Evolutionary conservation across 2,113 vertebrate species (phyloP), one percentile per base, ranked within the genome.

Genomic region (Brachirus orientalis): DNA sequence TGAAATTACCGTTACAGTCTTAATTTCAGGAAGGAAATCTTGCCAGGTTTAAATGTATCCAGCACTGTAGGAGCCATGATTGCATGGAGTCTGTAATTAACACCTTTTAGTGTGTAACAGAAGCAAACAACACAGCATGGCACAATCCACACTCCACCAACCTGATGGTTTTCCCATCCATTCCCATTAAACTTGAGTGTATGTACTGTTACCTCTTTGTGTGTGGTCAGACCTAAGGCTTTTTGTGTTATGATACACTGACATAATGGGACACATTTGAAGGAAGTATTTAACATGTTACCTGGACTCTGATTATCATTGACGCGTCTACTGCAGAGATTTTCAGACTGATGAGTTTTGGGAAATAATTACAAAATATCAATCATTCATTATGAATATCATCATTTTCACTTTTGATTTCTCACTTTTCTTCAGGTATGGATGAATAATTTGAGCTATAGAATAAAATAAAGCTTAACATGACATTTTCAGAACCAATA

Each of bases 141-240:
- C 45, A 50, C 72, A 67, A 53, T 66, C 65, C 72, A 66, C 45
- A 75, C 54, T 58, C 75, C 28, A 28, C 52, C 65, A 43, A 71
- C 58, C 38, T 48, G 62, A 52, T 55, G 57, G 56, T 50, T 36
- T 81, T 79, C 58, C 73, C 71, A 78, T 51, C 60, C 54, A 57
- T 22, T 70, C 43, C 43, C 56, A 78, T 72, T 43, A 70, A 47
- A 55, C 12, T 28, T 28, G 28, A 28, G 28, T 28, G 28, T 28
- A 6, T 28, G 22, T 28, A 5, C 5, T 28, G 28, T 4, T 28
- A 28, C 28, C 28, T 28, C 28, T 28, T 28, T 28, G 37, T 74
- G 83, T 80, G 81, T 71, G 68, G 61, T 74, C 74, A 53, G 62
- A 54, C 80, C 77, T 7, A 9, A 28, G 66, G 77, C 62, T 75